Evolutionary conservation across 2,888 invertebrate species (phyloP).

Genomic region (Hoplodrina ambigua): DNA sequence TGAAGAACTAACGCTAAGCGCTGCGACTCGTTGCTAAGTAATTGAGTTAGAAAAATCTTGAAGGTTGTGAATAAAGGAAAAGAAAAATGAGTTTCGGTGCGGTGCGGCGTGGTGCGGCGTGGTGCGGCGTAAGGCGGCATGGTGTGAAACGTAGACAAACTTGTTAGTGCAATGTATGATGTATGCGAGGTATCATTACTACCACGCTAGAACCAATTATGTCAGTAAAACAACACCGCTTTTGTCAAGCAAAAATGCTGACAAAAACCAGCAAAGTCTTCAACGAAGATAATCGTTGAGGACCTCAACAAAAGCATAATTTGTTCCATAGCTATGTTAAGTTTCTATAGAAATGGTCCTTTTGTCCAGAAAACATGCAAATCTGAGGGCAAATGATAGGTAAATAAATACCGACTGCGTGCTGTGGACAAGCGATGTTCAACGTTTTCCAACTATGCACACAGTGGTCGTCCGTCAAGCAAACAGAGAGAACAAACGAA

Average conservation of each 20-base stretch:
- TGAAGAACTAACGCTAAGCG: constrained; percentile 46
- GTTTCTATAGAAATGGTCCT: constrained; percentile 7
- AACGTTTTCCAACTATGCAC: constrained; percentile 49
- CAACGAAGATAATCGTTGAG: not conserved
- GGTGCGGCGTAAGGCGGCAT: too few species aligned
- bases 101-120: not conserved
- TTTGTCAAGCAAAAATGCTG: too few species aligned
- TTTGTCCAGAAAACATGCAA: constrained; percentile 25
- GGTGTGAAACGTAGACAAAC: constrained; percentile 9
- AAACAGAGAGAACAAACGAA: constrained; percentile 39
- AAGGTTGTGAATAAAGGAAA: constrained; percentile 51
- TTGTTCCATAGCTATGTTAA: not conserved
- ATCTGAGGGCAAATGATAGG: constrained; percentile 39
- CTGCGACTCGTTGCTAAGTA: constrained; percentile 46
- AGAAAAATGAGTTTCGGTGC: constrained; percentile 41
- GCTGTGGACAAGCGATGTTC: constrained; percentile 38
- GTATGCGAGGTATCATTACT: too few species aligned
- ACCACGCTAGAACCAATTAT: too few species aligned
- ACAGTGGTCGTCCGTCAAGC: constrained; percentile 30
- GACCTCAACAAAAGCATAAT: not conserved
- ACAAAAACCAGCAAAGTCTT: not conserved
- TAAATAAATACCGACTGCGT: constrained; percentile 48
- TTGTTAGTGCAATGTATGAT: constrained; percentile 28
- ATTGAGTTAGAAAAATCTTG: constrained; percentile 60
- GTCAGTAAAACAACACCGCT: too few species aligned